Evolutionary conservation across 2,113 vertebrate species (phyloP).

Genomic region (Natator depressus): DNA sequence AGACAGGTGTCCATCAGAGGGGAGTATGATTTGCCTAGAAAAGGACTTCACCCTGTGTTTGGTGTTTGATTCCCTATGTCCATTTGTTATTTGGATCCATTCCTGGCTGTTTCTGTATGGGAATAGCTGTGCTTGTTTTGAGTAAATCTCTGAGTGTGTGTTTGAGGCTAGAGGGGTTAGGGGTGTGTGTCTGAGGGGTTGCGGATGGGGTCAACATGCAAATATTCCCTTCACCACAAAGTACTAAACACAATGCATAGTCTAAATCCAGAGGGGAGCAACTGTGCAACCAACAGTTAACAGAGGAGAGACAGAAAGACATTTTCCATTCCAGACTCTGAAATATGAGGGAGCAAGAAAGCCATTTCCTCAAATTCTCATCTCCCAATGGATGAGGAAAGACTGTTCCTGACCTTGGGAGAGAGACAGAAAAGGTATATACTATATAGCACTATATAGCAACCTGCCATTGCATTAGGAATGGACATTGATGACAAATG

Average conservation of each 20-base stretch:
- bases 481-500: neutral
- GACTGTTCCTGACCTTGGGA: conserved; percentile 20
- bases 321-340: conserved; percentile 50
- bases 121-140: neutral
- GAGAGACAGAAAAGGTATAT: neutral
- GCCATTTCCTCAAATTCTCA: conserved; percentile 64
- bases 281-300: neutral
- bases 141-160: neutral
- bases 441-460: neutral
- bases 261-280: conserved; percentile 52
- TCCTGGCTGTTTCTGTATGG: neutral
- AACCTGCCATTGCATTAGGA: neutral
- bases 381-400: neutral
- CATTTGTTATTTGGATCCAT: neutral
- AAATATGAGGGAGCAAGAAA: conserved; percentile 51
- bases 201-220: neutral
- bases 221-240: conserved; percentile 32
- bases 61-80: neutral
- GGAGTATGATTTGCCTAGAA: neutral
- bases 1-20: neutral
- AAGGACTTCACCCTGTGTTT: neutral
- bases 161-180: conserved; percentile 11
- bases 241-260: conserved; percentile 27
- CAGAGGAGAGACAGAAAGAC: conserved; percentile 50
- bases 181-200: conserved; percentile 23